phyloP scores from a whole-genome alignment of 2,113 vertebrate species.

The Passer domesticus region DNA sequence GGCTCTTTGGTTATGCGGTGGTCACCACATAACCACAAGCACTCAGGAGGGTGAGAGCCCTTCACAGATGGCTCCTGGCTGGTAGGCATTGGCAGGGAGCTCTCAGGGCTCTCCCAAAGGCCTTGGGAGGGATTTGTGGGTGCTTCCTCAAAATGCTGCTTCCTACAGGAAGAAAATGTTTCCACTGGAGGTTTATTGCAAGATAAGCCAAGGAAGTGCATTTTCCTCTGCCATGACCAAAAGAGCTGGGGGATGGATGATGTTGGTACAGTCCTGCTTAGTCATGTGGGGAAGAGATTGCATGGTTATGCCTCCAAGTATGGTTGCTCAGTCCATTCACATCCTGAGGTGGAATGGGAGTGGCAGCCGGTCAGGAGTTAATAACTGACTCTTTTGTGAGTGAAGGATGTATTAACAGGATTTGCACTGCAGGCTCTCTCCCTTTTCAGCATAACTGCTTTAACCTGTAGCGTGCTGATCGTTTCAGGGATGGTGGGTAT shows the following conservation, averaged over 20 bases:
- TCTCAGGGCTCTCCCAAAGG: not conserved
- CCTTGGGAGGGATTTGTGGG: not conserved
- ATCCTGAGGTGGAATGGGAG: not conserved
- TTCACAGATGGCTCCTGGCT: not conserved
- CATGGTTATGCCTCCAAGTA: not conserved
- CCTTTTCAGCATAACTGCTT: not conserved
- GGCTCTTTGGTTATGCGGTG: not conserved
- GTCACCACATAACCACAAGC: not conserved
- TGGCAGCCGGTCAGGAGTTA: slow-evolving; percentile 34
- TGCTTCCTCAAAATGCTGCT: not conserved
- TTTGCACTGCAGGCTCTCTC: not conserved
- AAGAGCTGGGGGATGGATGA: not conserved
- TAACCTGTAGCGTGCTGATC: not conserved
- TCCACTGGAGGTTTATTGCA: not conserved
- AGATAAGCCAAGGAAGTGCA: not conserved
- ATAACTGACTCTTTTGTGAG: slow-evolving; percentile 21
- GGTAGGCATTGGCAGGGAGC: not conserved
- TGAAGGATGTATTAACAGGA: not conserved
- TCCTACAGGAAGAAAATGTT: not conserved
- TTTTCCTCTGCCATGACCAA: not conserved
- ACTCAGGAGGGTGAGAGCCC: fast-evolving
- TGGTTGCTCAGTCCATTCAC: not conserved
- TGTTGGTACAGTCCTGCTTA: not conserved
- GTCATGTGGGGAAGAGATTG: not conserved
- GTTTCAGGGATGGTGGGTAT: not conserved